A percentile compares a stretch with the other conserved stretches of the same genome.
phyloP scores from a whole-genome alignment of 2,113 vertebrate species.

The Pelecanus crispus region DNA sequence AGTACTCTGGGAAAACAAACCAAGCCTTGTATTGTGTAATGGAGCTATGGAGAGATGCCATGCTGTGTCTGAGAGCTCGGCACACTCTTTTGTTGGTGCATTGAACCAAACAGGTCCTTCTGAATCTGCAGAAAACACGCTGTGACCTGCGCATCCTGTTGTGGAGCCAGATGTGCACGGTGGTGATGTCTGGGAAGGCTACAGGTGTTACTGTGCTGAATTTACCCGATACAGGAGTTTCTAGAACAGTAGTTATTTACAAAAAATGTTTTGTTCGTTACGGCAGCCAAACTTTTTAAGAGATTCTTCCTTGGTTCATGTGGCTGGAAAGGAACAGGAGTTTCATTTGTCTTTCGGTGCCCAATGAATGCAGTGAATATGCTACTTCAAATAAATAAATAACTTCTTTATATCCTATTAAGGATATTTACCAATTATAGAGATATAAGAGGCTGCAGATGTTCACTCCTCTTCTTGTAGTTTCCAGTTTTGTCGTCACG shows the following conservation, averaged over 20 bases:
- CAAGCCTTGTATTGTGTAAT: fast-evolving
- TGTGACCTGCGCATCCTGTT: neutral
- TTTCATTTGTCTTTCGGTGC: neutral
- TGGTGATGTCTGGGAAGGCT: neutral
- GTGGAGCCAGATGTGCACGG: neutral
- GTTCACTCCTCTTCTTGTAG: neutral
- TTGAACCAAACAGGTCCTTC: too few relatives aligned
- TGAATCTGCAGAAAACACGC: neutral
- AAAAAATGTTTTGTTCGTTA: neutral
- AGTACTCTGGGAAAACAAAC: neutral
- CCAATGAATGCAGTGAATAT: neutral
- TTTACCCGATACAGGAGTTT: neutral
- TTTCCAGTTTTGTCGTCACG: neutral
- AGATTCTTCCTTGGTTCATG: neutral
- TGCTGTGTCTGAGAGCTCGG: neutral
- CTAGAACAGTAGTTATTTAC: neutral
- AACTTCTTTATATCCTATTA: neutral
- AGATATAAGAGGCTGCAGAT: neutral
- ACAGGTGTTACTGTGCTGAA: neutral
- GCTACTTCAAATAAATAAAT: neutral
- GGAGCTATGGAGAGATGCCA: neutral
- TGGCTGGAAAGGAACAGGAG: neutral
- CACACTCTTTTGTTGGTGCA: neutral
- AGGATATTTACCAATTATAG: neutral
- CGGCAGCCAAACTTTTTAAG: neutral